Evolutionary conservation across 2,113 vertebrate species (phyloP), one percentile per base, ranked within the genome.

Genomic region (Tursiops truncatus): DNA sequence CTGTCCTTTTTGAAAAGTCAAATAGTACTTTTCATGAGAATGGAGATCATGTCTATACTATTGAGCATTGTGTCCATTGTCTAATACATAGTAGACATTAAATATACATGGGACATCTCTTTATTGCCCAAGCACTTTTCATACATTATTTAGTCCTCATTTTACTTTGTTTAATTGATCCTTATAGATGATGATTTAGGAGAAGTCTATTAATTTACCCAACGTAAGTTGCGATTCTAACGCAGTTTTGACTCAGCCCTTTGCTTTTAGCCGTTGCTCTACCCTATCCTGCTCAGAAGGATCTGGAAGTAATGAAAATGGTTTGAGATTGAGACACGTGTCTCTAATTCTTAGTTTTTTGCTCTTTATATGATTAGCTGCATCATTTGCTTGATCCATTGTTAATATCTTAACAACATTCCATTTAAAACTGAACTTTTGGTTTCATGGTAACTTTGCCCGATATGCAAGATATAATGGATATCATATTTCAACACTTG

Each of bases 1-100:
- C 98, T 99, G 99, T 99, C 99, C 98, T 98, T 98, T 98, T 96
- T 5, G 88, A 68, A 96, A 98, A 96, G 18, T 89, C 65, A 50
- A 83, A 0, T 77, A 28, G 73, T 89, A 71, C 65, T 68, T 94
- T 88, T 89, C 73, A 62, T 73, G 71, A 83, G 14, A 89, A 26
- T 63, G 67, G 86, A 89, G 33, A 58, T 58, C 28, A 58, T 76
- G 21, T 82, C 36, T 89, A 1, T 94, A 77, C 18, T 47, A 18
- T 81, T 82, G 56, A 89, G 6, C 63, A 21, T 38, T 91, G n/a
- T 88, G 53, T 88, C 56, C 26, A 41, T 0, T 36, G 7, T 83
- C 47, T 96, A 41, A 58, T 62, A 41, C 10, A 62, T 73, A 18
- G 25, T 5, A 71, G 11, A 6, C 90, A 5, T n/a, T 79, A 23